Conservation (phyloP, 2,113 vertebrate species). For the Chaenogobius annularis region DNA sequence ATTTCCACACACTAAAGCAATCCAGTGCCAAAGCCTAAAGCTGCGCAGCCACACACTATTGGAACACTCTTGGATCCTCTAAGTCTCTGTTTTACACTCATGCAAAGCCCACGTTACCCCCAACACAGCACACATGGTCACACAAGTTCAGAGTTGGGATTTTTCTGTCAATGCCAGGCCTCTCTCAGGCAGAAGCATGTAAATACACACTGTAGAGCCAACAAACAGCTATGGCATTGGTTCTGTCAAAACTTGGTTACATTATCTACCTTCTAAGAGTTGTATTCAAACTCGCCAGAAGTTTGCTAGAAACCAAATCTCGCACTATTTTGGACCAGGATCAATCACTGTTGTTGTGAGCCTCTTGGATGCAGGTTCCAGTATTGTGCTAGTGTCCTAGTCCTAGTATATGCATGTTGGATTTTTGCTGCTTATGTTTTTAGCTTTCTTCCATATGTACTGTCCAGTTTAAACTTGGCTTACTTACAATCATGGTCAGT, state of each 20-base stretch:
- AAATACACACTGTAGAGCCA: conserved; percentile 53
- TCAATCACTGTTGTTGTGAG: conserved; percentile 24
- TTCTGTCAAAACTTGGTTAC: conserved; percentile 59
- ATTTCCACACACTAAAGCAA: conserved; percentile 76
- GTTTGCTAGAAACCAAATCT: conserved; percentile 62
- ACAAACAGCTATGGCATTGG: conserved; percentile 57
- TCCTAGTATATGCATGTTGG: conserved; percentile 36
- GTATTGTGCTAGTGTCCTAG: conserved; percentile 32
- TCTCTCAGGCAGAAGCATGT: conserved; percentile 47
- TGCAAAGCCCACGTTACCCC: conserved; percentile 20
- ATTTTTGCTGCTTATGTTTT: conserved; percentile 27
- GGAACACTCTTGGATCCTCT: conserved; percentile 66
- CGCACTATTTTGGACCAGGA: conserved; percentile 42
- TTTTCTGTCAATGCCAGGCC: conserved; percentile 58
- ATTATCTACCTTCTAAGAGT: conserved; percentile 64
- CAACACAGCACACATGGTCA: conserved; percentile 24
- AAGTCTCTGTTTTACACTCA: conserved; percentile 59
- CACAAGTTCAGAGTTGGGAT: conserved; percentile 22
- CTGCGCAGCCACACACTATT: conserved; percentile 70
- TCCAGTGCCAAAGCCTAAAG: conserved; percentile 71
- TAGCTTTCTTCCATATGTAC: conserved; percentile 26
- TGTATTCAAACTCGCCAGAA: conserved; percentile 61
- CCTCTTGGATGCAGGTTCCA: conserved; percentile 46
- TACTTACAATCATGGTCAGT: background rate
- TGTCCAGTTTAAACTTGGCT: background rate